Conservation (phyloP, 2,113 vertebrate genomes). For the Otocyon megalotis region DNA sequence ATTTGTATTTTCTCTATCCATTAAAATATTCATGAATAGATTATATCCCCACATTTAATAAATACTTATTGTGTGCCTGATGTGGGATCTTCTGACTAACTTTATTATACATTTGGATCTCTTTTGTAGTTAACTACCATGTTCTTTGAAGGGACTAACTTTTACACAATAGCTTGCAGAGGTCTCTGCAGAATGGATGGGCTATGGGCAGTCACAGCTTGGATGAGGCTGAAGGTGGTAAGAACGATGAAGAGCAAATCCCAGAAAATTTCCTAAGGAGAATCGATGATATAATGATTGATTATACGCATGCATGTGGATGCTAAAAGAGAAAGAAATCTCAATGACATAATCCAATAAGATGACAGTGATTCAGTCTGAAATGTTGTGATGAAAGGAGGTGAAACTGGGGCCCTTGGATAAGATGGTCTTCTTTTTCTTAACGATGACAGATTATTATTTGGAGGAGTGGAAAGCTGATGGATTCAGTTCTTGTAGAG, state of each 20-base stretch:
- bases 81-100: slow-evolving; percentile 22
- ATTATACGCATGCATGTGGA: background rate
- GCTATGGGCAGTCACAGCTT: background rate
- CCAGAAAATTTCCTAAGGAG: background rate
- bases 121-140: background rate
- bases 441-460: background rate
- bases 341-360: background rate
- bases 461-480: background rate
- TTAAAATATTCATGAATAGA: background rate
- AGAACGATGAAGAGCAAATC: background rate
- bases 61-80: background rate
- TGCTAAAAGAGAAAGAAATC: background rate
- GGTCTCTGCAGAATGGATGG: background rate
- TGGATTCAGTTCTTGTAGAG: background rate
- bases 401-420: background rate
- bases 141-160: background rate
- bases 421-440: slow-evolving; percentile 25
- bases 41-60: background rate
- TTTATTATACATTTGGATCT: background rate
- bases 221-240: background rate
- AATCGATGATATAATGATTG: background rate
- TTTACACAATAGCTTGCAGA: background rate
- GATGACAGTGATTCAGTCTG: background rate
- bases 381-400: background rate
- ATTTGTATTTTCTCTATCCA: slow-evolving; percentile 5